Evolutionary conservation across 2,888 invertebrate species (phyloP), one percentile per base, ranked within the genome.

Genomic region (Drosophila conformis): DNA sequence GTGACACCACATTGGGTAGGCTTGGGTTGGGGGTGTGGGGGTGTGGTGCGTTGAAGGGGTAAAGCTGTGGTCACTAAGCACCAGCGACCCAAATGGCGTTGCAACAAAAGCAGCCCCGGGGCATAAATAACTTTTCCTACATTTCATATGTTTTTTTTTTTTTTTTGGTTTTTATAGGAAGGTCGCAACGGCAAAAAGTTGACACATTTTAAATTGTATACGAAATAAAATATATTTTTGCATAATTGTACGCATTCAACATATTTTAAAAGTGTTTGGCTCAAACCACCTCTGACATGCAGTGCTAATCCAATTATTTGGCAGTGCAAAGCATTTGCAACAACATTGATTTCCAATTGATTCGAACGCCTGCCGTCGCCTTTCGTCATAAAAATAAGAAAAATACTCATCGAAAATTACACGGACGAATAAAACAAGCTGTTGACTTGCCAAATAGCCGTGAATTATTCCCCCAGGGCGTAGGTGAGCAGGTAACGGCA

Each of bases 381-480:
- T 68, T 51, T 68, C 65, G 78, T 78, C 90, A 88, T 87, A 89
- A 87, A 89, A 56, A 36, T 18, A 27, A 38, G 25, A 36, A 27
- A 38, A 85, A 89, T 80, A 76, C 89, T 87, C 86, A 84, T 78
- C 85, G 88, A 85, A 80, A 85, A 85, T 87, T 85, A 87, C 86
- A 80, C 67, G 86, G 65, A 77, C 62, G 75, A 85, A 82, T 84
- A 82, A 89, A 87, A 87, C 87, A 89, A 87, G 90, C 90, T 87
- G 87, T 90, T 87, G 87, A 87, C 87, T 87, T 88, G 90, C 87
- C 90, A 87, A 87, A 87, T 90, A 90, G 88, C 87, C 89, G 89
- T 87, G 87, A 88, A 90, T 88, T 90, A 90, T 88, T 87, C 90
- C 88, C 90, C 73, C 69, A 81, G 87, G 87, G 88, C 81, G 83